phyloP scores from a whole-genome alignment of 2,888 invertebrate species.

The Andrena bucephala region DNA sequence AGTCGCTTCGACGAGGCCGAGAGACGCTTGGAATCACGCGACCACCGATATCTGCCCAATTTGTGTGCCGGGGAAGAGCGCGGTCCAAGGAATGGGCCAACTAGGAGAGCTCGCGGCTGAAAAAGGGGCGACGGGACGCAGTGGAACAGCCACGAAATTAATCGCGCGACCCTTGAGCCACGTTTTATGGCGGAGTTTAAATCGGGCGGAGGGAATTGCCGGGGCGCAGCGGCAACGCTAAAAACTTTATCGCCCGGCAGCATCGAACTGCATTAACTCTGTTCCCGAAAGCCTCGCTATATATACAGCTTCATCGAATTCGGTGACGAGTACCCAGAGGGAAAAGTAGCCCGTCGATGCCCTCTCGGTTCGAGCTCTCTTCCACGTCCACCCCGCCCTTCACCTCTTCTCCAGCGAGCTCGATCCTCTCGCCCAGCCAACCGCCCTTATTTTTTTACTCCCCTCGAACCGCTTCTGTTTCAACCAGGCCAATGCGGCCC shows the following conservation, averaged over 20 bases:
- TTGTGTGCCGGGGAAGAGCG: conserved; percentile 3
- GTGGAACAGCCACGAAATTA: conserved; percentile 66
- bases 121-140: conserved; percentile 12
- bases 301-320: conserved; percentile 56
- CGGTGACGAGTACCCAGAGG: conserved; percentile 62
- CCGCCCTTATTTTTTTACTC: conserved; percentile 22
- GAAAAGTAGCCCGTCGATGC: conserved; percentile 60
- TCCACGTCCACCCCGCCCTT: conserved; percentile 21
- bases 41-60: conserved; percentile 6
- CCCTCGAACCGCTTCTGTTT: conserved; percentile 41
- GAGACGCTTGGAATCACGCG: not conserved
- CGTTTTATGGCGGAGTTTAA: conserved; percentile 64
- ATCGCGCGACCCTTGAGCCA: conserved; percentile 62
- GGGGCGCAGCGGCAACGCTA: conserved; percentile 56
- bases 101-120: not conserved
- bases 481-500: conserved; percentile 41
- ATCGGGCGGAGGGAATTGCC: conserved; percentile 66
- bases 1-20: not conserved
- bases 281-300: conserved; percentile 54
- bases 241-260: conserved; percentile 75
- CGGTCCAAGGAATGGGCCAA: not conserved
- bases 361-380: conserved; percentile 31
- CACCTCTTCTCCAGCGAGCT: not conserved
- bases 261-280: conserved; percentile 71
- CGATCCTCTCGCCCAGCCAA: not conserved